Conservation (phyloP, 1,140 invertebrate genomes). For the Hestina assimilis region DNA sequence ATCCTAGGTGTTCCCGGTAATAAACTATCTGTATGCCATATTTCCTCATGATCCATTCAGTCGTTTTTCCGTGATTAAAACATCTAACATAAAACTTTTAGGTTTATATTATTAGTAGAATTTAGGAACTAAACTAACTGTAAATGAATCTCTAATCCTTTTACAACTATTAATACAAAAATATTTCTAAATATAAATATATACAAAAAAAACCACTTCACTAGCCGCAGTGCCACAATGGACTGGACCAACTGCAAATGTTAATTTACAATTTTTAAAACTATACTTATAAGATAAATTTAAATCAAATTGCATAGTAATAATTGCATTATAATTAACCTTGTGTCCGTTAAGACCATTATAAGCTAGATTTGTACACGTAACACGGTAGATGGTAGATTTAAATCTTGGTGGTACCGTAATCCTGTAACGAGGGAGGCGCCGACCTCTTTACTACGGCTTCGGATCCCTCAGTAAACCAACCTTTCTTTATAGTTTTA, state of each 20-base stretch:
- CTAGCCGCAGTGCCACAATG: too few species aligned
- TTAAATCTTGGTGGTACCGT: slow-evolving; percentile 66
- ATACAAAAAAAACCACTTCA: too few species aligned
- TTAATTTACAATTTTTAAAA: neutral
- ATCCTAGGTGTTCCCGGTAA: too few species aligned
- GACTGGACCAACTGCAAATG: too few species aligned
- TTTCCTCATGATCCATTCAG: neutral
- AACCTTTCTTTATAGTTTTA: slow-evolving; percentile 28
- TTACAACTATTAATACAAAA: too few species aligned
- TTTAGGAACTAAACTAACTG: too few species aligned
- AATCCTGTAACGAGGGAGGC: slow-evolving; percentile 71
- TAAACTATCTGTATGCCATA: too few species aligned
- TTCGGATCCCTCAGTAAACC: slow-evolving; percentile 51
- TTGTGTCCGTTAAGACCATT: slow-evolving; percentile 31
- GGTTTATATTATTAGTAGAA: neutral
- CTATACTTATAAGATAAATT: neutral
- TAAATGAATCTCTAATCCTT: too few species aligned
- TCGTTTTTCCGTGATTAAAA: neutral
- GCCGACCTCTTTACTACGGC: slow-evolving; percentile 66
- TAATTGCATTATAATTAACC: slow-evolving; percentile 34
- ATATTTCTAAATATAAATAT: too few species aligned
- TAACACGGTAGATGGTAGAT: slow-evolving; percentile 25
- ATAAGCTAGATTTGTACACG: slow-evolving; percentile 20
- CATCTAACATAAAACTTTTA: too few species aligned
- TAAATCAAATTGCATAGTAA: slow-evolving; percentile 17